phyloP scores from a whole-genome alignment of 1,140 invertebrate species.

The Periplaneta americana region DNA sequence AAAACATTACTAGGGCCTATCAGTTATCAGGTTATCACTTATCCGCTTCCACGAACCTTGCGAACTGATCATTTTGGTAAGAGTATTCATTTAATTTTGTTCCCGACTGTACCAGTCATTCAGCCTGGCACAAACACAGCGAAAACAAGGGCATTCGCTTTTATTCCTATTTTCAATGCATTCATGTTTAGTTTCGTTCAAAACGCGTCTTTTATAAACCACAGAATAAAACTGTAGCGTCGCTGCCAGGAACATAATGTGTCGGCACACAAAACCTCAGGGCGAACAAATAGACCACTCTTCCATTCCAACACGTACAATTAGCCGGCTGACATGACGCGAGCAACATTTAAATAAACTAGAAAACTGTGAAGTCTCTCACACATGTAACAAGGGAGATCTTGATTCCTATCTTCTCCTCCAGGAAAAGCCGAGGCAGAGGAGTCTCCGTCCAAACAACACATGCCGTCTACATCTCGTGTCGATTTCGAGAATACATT shows the following conservation, averaged over 20 bases:
- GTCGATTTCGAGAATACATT: no score
- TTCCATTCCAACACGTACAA: neutral
- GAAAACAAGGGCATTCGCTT: neutral
- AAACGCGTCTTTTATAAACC: no score
- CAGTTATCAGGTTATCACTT: no score
- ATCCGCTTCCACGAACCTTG: no score
- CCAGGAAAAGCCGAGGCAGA: no score
- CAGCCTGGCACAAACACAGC: neutral
- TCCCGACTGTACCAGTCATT: neutral
- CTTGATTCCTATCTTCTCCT: no score
- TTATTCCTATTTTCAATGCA: neutral
- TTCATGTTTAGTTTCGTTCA: neutral
- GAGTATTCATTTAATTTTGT: neutral
- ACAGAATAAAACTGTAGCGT: no score
- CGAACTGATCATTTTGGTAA: no score
- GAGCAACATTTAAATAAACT: neutral
- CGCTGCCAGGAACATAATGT: neutral
- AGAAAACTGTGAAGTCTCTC: neutral
- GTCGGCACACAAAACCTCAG: neutral
- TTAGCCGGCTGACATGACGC: neutral
- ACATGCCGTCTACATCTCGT: no score
- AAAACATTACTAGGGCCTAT: no score
- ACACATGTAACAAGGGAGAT: no score
- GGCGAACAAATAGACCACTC: neutral
- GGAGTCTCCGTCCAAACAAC: no score